A percentile compares a stretch with the other conserved stretches of the same genome.
phyloP scores from a whole-genome alignment of 2,113 vertebrate species.

The Pseudopipra pipra region DNA sequence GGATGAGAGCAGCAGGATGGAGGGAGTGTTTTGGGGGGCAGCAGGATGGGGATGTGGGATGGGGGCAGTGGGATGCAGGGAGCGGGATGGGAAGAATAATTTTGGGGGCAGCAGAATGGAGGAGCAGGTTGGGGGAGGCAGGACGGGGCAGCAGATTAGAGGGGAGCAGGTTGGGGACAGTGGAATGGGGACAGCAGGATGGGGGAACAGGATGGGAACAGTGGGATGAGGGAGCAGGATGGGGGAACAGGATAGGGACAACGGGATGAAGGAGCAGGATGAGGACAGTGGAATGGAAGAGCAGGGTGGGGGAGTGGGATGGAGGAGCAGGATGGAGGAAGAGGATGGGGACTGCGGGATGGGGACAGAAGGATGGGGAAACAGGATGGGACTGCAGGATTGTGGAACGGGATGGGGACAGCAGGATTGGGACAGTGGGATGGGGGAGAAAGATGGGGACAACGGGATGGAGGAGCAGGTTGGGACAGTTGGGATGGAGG shows the following conservation, averaged over 20 bases:
- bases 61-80: not conserved
- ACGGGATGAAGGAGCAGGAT: no score
- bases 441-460: no score
- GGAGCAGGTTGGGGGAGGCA: not conserved
- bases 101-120: not conserved
- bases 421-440: not conserved
- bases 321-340: no score
- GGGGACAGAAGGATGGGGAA: not conserved
- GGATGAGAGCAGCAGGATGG: rapidly evolving
- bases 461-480: no score
- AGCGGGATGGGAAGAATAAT: not conserved
- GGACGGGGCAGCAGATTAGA: no score
- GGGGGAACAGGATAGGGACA: no score
- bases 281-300: not conserved
- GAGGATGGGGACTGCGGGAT: not conserved
- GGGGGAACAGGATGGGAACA: not conserved
- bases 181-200: not conserved
- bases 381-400: not conserved
- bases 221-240: not conserved
- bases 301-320: not conserved
- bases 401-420: not conserved
- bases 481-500: no score
- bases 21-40: not conserved
- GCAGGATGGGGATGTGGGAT: not conserved
- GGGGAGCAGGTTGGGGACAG: not conserved